These are phyloP conservation scores for silkworm (Bombyx mori) DNA, from an alignment of 1,140 invertebrate genomes.

Conservation along the genomic window ASM3026992v2 NC_085118.1:4692001-4692500, in stretches of 20 bases:
- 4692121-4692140: slow-evolving; percentile 4
- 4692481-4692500: no score
- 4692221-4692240: slow-evolving; percentile 17
- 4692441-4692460: no score
- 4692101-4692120: slow-evolving; percentile 10
- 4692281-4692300: slow-evolving; percentile 1
- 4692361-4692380: no score
- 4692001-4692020: slow-evolving; percentile 10
- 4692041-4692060: slow-evolving; percentile 17
- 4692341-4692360: no score
- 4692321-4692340: no score
- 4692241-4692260: slow-evolving; percentile 15
- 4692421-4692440: no score
- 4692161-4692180: neutral
- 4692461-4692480: no score
- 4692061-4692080: slow-evolving; percentile 10
- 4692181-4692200: slow-evolving; percentile 11
- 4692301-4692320: neutral
- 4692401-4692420: no score
- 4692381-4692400: no score
- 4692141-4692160: no score
- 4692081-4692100: slow-evolving; percentile 12
- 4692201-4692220: slow-evolving; percentile 15
- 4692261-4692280: slow-evolving; percentile 3
- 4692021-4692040: slow-evolving; percentile 11